phyloP scores from a whole-genome alignment of 2,888 invertebrate genomes.

The Cloeon dipterum region DNA sequence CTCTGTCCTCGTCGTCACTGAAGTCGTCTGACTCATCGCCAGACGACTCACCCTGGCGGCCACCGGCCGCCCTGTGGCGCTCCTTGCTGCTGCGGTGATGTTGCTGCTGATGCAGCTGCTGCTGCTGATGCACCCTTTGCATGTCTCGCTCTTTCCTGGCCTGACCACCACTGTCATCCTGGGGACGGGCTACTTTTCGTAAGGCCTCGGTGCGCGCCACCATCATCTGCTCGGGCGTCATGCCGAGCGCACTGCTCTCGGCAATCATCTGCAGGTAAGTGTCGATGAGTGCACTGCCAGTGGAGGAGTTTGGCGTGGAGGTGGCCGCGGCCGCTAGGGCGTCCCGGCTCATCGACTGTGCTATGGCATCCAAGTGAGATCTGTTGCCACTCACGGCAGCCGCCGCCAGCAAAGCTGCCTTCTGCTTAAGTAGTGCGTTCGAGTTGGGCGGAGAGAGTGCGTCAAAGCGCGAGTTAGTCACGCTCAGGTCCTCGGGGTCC shows the following conservation, averaged over 20 bases:
- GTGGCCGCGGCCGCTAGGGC: conserved; percentile 23
- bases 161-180: conserved; percentile 56
- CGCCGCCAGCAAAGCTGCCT: conserved; percentile 7
- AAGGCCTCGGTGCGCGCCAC: conserved; percentile 30
- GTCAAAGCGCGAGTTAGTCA: conserved; percentile 17
- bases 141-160: conserved; percentile 52
- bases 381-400: conserved; percentile 22
- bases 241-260: conserved; percentile 44
- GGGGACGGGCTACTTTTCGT: too few relatives aligned
- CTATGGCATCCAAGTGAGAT: conserved; percentile 28
- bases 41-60: neutral
- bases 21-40: conserved; percentile 1
- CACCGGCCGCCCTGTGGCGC: conserved; percentile 24
- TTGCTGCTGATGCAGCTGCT: conserved; percentile 29
- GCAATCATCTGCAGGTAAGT: conserved; percentile 75
- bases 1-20: conserved; percentile 2
- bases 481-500: conserved; percentile 63
- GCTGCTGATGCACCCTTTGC: conserved; percentile 26
- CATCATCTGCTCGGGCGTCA: conserved; percentile 38
- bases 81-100: conserved; percentile 34
- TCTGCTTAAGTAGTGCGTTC: conserved; percentile 16
- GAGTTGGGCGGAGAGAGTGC: conserved; percentile 36
- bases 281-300: conserved; percentile 58
- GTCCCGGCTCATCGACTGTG: conserved; percentile 36
- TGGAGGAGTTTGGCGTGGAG: conserved; percentile 22